phyloP scores from a whole-genome alignment of 2,113 vertebrate genomes.

The human (Homo sapiens) region GRCh38 chrX:87856501-87857000 shows the following conservation, averaged over 20 bases:
- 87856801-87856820: not conserved
- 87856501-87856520: not conserved
- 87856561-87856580: not conserved
- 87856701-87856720: not conserved
- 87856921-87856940: not conserved
- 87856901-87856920: not conserved
- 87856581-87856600: not conserved
- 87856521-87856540: not conserved
- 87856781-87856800: not conserved
- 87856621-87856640: not conserved
- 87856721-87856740: not conserved
- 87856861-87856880: not conserved
- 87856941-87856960: not conserved
- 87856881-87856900: not conserved
- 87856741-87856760: not conserved
- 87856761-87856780: not conserved
- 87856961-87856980: not conserved
- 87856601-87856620: not conserved
- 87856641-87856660: not conserved
- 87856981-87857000: not conserved
- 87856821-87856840: not conserved
- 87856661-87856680: not conserved
- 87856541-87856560: not conserved
- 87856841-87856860: not conserved
- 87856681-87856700: not conserved